phyloP scores from a whole-genome alignment of 2,888 invertebrate species.

The Odontomyia ornata region DNA sequence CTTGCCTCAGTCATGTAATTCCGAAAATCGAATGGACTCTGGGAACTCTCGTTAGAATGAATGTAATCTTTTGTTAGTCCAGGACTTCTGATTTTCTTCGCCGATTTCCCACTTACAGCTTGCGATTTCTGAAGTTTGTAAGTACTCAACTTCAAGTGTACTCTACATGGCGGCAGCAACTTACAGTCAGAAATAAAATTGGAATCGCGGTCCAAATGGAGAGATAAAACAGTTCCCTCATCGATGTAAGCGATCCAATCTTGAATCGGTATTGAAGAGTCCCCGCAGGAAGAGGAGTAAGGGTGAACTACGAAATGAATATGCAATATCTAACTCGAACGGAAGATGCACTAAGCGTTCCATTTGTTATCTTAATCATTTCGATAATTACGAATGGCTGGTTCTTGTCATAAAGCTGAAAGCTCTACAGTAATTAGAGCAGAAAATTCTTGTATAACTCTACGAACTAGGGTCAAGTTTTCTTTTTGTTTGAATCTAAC shows the following conservation, averaged over 20 bases:
- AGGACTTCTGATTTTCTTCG: too few species aligned
- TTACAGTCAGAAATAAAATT: slow-evolving; percentile 15
- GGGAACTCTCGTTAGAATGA: neutral
- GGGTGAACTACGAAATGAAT: too few species aligned
- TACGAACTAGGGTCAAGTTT: too few species aligned
- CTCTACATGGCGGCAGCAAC: neutral
- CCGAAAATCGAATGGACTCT: neutral
- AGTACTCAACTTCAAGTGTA: slow-evolving; percentile 4
- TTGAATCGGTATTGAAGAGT: neutral
- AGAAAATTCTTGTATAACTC: too few species aligned
- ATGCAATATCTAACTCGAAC: too few species aligned
- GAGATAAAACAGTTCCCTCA: neutral
- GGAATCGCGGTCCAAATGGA: neutral
- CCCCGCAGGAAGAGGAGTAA: neutral
- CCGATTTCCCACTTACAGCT: neutral
- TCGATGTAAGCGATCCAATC: too few species aligned
- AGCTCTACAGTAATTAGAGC: too few species aligned
- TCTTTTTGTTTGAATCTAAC: too few species aligned
- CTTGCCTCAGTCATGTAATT: neutral
- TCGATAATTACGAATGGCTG: too few species aligned
- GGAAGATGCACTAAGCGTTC: too few species aligned
- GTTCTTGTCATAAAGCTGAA: too few species aligned
- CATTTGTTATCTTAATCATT: too few species aligned
- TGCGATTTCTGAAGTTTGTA: neutral
- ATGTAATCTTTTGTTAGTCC: neutral